phyloP scores from a whole-genome alignment of 2,113 vertebrate species.

The Megaptera novaeangliae region DNA sequence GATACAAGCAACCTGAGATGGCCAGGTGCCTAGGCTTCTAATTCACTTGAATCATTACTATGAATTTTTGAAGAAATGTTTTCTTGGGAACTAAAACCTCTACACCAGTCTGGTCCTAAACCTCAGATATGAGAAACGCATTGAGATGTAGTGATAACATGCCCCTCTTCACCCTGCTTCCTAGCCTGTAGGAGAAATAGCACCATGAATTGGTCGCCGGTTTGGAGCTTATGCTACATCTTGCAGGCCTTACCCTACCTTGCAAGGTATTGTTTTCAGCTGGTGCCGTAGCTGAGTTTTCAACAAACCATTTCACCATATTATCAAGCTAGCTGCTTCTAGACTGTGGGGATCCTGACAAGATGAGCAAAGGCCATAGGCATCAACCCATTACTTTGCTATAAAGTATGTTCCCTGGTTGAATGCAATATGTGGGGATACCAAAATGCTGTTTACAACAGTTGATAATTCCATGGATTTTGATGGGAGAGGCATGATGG shows the following conservation, averaged over 20 bases:
- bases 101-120: neutral
- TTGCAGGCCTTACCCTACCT: neutral
- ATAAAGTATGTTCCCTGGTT: neutral
- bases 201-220: neutral
- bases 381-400: neutral
- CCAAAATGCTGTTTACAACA: too few relatives aligned
- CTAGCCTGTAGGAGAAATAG: neutral
- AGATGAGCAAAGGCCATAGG: neutral
- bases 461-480: neutral
- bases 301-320: neutral
- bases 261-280: neutral
- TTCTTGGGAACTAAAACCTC: neutral
- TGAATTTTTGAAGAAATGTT: neutral
- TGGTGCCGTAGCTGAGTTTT: neutral
- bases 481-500: neutral
- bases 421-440: neutral
- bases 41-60: neutral
- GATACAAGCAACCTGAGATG: neutral
- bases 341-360: neutral
- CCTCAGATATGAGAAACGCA: neutral
- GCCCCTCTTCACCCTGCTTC: neutral
- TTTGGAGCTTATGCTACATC: neutral
- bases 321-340: neutral
- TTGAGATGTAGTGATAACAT: neutral
- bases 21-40: neutral